phyloP scores from a whole-genome alignment of 2,888 invertebrate species.

The Hanleya hanleyi region DNA sequence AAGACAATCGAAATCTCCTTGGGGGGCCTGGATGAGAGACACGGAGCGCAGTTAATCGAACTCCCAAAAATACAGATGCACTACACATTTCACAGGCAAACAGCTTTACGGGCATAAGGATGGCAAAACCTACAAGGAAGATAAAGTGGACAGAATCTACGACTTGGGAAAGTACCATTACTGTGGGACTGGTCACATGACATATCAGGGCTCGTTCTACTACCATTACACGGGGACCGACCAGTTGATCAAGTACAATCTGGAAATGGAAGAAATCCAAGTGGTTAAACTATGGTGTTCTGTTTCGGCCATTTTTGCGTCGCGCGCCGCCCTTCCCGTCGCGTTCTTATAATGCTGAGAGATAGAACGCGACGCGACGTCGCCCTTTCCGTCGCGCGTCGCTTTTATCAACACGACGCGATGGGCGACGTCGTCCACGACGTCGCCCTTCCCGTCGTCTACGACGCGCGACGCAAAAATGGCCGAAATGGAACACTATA shows the following conservation, averaged over 20 bases:
- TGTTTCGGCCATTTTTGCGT: too few species aligned
- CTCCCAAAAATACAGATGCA: constrained; percentile 79
- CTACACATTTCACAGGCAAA: constrained; percentile 83
- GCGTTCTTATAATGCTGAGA: too few species aligned
- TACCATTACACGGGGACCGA: constrained; percentile 77
- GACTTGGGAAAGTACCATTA: constrained; percentile 73
- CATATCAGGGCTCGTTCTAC: constrained; percentile 95
- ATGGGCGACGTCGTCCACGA: too few species aligned
- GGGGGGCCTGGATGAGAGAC: constrained; percentile 92
- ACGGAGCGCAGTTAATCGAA: constrained; percentile 74
- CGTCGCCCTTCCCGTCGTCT: too few species aligned
- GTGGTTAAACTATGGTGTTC: too few species aligned
- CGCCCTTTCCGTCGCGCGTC: too few species aligned
- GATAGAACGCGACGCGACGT: too few species aligned
- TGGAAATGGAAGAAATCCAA: constrained; percentile 42
- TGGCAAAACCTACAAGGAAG: constrained; percentile 56
- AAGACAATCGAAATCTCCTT: constrained; percentile 82
- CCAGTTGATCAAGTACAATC: constrained; percentile 60
- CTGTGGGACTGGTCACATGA: constrained; percentile 95
- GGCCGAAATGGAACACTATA: too few species aligned
- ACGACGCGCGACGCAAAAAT: too few species aligned
- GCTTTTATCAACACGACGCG: too few species aligned
- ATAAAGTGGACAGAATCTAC: constrained; percentile 59
- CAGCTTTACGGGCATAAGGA: constrained; percentile 85
- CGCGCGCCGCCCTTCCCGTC: too few species aligned